Percentiles rank a stretch among this genome's conserved stretches.
These are phyloP conservation scores for Hetaerina titia DNA, from an alignment of 2,888 invertebrate genomes.

Conservation along the genomic window DNA sequence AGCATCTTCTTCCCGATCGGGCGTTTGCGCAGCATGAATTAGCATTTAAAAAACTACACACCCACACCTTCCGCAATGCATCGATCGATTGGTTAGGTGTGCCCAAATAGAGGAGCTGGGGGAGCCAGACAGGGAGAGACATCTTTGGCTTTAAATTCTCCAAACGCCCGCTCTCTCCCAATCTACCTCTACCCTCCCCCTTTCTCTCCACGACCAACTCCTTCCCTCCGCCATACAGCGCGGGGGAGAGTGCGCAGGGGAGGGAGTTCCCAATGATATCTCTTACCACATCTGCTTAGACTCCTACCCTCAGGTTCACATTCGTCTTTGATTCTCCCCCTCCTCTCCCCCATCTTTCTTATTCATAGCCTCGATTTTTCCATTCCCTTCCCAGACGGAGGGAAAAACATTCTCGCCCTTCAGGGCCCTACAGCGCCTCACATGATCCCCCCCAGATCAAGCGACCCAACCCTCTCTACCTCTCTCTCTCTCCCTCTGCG, in stretches of 20 bases:
- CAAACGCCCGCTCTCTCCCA: too few species aligned
- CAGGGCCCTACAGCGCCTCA: too few species aligned
- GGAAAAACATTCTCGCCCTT: too few species aligned
- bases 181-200: not conserved
- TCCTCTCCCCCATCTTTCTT: not conserved
- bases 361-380: not conserved
- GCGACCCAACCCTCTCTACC: not conserved
- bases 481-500: too few species aligned
- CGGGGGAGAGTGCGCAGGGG: not conserved
- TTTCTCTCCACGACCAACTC: too few species aligned
- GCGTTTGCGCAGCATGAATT: not conserved
- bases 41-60: not conserved
- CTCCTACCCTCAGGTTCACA: not conserved
- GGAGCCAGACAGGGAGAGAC: not conserved
- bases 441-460: not conserved
- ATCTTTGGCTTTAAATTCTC: not conserved
- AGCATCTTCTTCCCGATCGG: not conserved
- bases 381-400: too few species aligned
- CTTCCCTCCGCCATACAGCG: not conserved
- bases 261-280: not conserved
- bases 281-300: slow-evolving; percentile 1
- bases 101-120: not conserved
- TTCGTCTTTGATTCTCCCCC: not conserved
- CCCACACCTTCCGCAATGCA: not conserved
- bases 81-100: not conserved